These are phyloP conservation scores for Coendou prehensilis DNA, from an alignment of 2,797 vertebrate species.

Conservation along the genomic window DNA sequence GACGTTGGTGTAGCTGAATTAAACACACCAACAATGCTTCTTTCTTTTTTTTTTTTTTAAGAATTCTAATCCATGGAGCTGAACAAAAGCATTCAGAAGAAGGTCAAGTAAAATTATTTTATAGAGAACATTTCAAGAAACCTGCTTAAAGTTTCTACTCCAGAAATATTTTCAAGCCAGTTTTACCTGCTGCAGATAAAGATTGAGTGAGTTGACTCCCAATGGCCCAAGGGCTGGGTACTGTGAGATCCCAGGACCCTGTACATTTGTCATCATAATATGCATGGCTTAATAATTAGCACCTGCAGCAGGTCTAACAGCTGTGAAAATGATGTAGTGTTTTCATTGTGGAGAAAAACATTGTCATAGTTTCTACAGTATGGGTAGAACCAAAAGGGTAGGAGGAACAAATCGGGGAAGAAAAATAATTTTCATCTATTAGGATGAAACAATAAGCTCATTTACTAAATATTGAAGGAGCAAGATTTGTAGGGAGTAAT, in stretches of 20 bases:
- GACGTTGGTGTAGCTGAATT: not conserved
- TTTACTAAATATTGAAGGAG: not conserved
- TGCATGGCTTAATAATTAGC: not conserved
- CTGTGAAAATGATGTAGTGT: not conserved
- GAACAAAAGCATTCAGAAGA: not conserved
- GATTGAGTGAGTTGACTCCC: not conserved
- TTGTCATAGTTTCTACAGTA: not conserved
- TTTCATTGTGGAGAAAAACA: not conserved
- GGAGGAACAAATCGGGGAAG: not conserved
- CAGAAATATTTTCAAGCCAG: not conserved
- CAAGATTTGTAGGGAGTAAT: not conserved
- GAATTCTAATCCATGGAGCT: not conserved
- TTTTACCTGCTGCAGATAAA: not conserved
- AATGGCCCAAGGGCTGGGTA: not conserved
- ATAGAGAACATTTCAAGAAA: not conserved
- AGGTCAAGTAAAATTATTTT: not conserved
- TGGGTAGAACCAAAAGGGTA: not conserved
- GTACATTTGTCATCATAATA: not conserved
- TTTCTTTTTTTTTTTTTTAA: not conserved
- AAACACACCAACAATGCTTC: not conserved
- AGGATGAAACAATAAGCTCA: not conserved
- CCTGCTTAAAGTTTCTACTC: not conserved
- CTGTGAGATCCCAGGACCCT: not conserved
- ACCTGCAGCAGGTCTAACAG: not conserved
- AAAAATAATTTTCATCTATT: not conserved